These are phyloP conservation scores for Nothocercus nigrocapillus DNA, from an alignment of 2,113 vertebrate species.

Conservation along the genomic window DNA sequence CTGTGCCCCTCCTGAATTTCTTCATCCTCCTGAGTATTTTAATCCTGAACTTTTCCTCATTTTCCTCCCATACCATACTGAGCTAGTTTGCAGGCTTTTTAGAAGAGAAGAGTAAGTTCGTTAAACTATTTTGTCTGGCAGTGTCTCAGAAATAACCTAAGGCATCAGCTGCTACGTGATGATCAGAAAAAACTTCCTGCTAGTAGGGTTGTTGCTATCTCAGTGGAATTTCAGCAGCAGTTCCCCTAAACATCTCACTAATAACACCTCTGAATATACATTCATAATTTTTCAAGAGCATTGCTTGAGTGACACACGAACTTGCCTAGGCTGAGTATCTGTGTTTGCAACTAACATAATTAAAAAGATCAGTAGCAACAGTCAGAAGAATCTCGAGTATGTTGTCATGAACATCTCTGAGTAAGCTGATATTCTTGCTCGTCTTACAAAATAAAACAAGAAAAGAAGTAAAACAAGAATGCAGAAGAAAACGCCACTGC, in stretches of 20 bases:
- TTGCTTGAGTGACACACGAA: not conserved
- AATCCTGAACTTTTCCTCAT: not conserved
- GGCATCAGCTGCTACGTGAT: not conserved
- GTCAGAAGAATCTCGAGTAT: not conserved
- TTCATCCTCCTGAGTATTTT: slow-evolving; percentile 7
- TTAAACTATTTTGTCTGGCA: not conserved
- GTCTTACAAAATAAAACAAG: not conserved
- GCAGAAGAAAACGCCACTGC: not conserved
- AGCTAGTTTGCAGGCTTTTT: not conserved
- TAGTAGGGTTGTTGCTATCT: not conserved
- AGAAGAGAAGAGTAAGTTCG: not conserved
- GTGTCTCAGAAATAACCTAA: not conserved
- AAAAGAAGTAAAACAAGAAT: not conserved
- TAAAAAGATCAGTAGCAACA: not conserved
- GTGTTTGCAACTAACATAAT: not conserved
- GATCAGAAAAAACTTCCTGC: not conserved
- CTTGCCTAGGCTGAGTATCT: not conserved
- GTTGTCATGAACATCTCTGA: not conserved
- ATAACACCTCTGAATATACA: not conserved
- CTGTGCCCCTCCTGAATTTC: not conserved
- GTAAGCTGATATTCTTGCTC: not conserved
- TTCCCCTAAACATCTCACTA: not conserved
- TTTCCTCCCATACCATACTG: not conserved
- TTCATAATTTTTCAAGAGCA: not conserved
- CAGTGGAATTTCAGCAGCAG: not conserved